These are phyloP conservation scores for Pygmarrhopalites habei DNA, from an alignment of 1,140 invertebrate genomes.

Conservation along the genomic window DNA sequence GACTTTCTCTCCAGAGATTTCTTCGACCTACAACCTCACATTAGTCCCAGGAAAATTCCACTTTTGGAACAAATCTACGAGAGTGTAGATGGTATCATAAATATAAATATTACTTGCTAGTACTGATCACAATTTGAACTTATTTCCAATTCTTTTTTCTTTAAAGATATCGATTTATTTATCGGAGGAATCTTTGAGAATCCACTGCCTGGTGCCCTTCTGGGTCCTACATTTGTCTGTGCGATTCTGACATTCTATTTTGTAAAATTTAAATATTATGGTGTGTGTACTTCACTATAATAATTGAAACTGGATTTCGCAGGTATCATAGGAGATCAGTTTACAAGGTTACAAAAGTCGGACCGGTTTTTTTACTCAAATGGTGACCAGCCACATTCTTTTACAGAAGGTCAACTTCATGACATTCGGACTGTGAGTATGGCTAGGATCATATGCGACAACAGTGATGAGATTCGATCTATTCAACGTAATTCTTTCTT, in stretches of 20 bases:
- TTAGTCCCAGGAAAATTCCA: slow-evolving; percentile 39
- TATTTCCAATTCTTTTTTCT: too few species aligned
- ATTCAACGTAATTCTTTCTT: too few species aligned
- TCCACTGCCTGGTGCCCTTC: slow-evolving; percentile 46
- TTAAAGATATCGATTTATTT: slow-evolving; percentile 55
- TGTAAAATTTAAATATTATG: too few species aligned
- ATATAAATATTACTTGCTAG: too few species aligned
- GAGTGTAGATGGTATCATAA: slow-evolving; percentile 48
- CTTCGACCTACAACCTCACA: slow-evolving; percentile 21
- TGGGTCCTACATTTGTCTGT: slow-evolving; percentile 56
- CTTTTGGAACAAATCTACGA: slow-evolving; percentile 40
- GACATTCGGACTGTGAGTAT: slow-evolving; percentile 52
- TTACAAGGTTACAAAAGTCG: slow-evolving; percentile 46
- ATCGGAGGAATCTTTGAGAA: slow-evolving; percentile 49
- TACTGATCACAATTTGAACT: too few species aligned
- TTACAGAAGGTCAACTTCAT: slow-evolving; percentile 50
- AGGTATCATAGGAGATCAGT: slow-evolving; percentile 53
- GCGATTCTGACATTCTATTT: too few species aligned
- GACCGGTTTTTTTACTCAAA: slow-evolving; percentile 54
- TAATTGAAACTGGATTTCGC: too few species aligned
- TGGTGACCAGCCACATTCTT: slow-evolving; percentile 48
- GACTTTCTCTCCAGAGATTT: too few species aligned
- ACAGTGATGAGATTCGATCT: slow-evolving; percentile 48
- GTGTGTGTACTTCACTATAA: too few species aligned
- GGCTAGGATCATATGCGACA: slow-evolving; percentile 56